Evolutionary conservation across 2,888 invertebrate genomes (phyloP), one percentile per base, ranked within the genome.

Genomic region (Masnerella sp.): DNA sequence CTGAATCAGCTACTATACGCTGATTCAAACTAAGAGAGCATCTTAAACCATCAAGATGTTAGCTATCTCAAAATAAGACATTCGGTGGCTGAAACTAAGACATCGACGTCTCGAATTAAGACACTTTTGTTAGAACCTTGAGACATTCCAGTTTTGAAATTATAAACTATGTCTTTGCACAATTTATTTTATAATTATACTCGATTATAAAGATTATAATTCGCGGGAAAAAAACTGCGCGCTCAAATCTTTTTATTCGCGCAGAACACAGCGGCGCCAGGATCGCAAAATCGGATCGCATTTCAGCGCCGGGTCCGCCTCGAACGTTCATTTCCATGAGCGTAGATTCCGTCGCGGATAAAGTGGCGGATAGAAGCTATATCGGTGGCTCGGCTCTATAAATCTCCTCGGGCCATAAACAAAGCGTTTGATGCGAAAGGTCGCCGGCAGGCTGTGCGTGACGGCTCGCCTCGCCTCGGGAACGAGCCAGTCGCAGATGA

Each of bases 391-490:
- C 79, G 81, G 74, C 68, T 62, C 69, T 76, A 76, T 78, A 78
- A 78, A 79, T 78, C 78, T 78, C 72, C 61, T 61, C 77, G 77
- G 77, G 25, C 72, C 77, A 85, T 86, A 85, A 87, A 87, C 85
- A 85, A 83, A 82, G 82, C 83, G 83, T 84, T 85, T 84, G 82
- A 83, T 81, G 84, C 82, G 80, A 83, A 83, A 84, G 85, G 81
- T 83, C 80, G 61, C 49, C 77, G 79, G 84, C 80, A 84, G 83
- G 85, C 86, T 85, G 81, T 85, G 86, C 85, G 85, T 85, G 85
- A 85, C 86, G 85, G 78, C 74, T 79, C 64, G 45, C 45, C 78
- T 61, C 18, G 49, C n/a, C n/a, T n/a, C 49, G 38, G 17, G 47
- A 32, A 36, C 18, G 58, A 71, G 71, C 58, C 52, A 58, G 54